These are phyloP conservation scores for Macaca nemestrina DNA, from an alignment of 2,113 vertebrate genomes.

Conservation along the genomic window DNA sequence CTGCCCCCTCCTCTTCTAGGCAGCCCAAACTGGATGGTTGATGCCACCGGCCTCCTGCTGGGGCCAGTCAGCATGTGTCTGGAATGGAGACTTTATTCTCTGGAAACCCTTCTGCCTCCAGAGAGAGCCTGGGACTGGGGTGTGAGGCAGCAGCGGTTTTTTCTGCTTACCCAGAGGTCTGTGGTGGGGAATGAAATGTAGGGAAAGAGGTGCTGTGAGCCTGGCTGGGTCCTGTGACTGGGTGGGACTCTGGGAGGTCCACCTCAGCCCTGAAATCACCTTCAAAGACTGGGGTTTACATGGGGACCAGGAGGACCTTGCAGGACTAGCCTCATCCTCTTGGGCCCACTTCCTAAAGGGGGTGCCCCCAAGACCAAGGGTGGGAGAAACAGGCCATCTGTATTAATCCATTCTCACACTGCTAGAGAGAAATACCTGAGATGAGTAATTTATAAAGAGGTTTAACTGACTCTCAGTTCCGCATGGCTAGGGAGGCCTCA, in stretches of 20 bases:
- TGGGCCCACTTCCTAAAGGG: not conserved
- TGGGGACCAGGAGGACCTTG: not conserved
- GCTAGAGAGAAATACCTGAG: too few relatives aligned
- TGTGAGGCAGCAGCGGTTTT: accelerated
- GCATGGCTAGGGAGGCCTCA: too few relatives aligned
- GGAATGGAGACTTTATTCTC: not conserved
- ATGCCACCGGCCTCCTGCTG: not conserved
- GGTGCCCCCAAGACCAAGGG: not conserved
- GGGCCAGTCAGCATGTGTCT: not conserved
- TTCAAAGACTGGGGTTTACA: not conserved
- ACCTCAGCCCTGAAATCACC: not conserved
- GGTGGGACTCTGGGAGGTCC: not conserved
- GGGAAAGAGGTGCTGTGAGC: not conserved
- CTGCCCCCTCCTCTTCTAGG: too few relatives aligned
- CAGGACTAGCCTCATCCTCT: not conserved
- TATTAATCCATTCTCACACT: too few relatives aligned
- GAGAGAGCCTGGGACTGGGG: not conserved
- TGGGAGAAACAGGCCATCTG: not conserved
- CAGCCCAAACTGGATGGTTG: not conserved
- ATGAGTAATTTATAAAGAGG: too few relatives aligned
- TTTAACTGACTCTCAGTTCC: too few relatives aligned
- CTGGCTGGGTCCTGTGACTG: too few relatives aligned
- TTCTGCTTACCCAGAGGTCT: not conserved
- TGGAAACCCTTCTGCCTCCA: not conserved
- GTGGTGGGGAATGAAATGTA: not conserved